Evolutionary conservation across 2,113 vertebrate species (phyloP).

Genomic region (Cettia cetti): DNA sequence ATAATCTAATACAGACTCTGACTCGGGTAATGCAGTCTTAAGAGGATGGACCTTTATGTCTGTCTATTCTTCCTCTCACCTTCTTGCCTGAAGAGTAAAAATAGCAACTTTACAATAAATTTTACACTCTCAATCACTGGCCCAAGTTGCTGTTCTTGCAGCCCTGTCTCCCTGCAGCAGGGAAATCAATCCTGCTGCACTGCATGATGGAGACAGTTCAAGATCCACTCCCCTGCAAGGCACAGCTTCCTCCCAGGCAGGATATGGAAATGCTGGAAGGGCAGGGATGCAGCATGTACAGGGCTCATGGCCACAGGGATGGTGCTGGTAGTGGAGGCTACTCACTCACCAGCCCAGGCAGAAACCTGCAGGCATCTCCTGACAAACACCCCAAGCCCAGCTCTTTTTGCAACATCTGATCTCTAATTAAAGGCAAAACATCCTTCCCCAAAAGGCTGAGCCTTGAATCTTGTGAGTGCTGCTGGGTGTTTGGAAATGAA

Average conservation of each 20-base stretch:
- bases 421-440: not conserved
- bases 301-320: not conserved
- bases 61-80: not conserved
- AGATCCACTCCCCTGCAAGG: not conserved
- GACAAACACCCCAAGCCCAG: not conserved
- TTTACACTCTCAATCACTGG: not conserved
- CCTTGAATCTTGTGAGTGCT: not conserved
- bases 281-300: not conserved
- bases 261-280: not conserved
- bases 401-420: not conserved
- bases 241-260: not conserved
- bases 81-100: not conserved
- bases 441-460: not conserved
- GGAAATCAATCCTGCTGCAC: not conserved
- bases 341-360: not conserved
- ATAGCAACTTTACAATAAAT: not conserved
- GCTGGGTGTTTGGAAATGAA: not conserved
- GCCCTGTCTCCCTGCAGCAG: not conserved
- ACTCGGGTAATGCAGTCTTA: not conserved
- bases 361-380: not conserved
- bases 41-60: not conserved
- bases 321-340: not conserved
- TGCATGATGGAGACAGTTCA: not conserved
- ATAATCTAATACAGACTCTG: not conserved
- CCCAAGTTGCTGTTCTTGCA: not conserved